Evolutionary conservation across 2,797 vertebrate species (phyloP), one percentile per base, ranked within the genome.

Genomic region (Mallotus villosus): DNA sequence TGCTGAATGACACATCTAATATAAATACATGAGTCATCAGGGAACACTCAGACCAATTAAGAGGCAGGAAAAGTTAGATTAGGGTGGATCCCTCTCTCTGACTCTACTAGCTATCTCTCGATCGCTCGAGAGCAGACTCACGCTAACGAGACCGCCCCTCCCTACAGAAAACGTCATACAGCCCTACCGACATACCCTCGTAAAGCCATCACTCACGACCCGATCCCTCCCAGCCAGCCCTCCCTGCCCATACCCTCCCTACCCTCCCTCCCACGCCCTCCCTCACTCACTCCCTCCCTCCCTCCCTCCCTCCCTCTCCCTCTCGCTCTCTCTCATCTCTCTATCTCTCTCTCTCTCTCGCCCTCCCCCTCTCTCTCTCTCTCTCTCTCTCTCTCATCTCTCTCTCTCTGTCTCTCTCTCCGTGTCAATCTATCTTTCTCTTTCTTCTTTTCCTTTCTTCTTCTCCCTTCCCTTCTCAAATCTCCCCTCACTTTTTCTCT

Each of bases 1-100:
- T 84, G 78, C 81, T 80, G 81, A 86, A 84, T 85, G 81, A 86
- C 86, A 79, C 82, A 81, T 86, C 83, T 84, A 86, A 87, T 85
- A 85, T 80, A 86, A 86, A 86, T 87, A 84, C 85, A 83, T 81
- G 84, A 81, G 84, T 75, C 86, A 81, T 81, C 53, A 8, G 84
- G 82, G 86, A 86, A 78, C 59, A 68, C n/a, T 77, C n/a, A 77
- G 57, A 78, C 71, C 79, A 67, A 82, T 83, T 83, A 87, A 76
- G 73, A 76, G 78, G 79, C 72, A 78, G 75, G 75, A 78, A 83
- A 85, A 86, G 80, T 84, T 82, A 82, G 77, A 84, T 81, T 81
- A 80, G 70, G 62, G 27, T 72, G 78, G 74, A 71, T 82, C 62
- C 55, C 57, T 59, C 73, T 67, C n/a, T n/a, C n/a, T n/a, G n/a